phyloP scores from a whole-genome alignment of 53 echinoderm and acorn worm species.

The Pentamera pediparva region DNA sequence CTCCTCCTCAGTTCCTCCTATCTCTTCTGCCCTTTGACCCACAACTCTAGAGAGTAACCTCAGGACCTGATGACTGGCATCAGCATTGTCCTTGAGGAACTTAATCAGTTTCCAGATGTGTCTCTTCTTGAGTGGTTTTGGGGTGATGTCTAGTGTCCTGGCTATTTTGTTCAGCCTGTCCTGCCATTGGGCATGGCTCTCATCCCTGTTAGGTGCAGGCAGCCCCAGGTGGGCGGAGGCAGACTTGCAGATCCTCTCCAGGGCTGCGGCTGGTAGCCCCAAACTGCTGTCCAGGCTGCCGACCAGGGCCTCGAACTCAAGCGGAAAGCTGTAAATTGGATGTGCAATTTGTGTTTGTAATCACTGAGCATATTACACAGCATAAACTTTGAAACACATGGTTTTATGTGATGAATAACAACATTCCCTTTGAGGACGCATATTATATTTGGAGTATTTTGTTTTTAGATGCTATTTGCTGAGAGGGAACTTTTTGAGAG shows the following conservation, averaged over 20 bases:
- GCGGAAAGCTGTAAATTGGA: slow-evolving; percentile 52
- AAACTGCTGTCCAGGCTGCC: slow-evolving; percentile 42
- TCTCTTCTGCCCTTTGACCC: not conserved
- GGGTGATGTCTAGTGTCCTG: slow-evolving; percentile 35
- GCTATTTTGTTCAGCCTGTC: slow-evolving; percentile 36
- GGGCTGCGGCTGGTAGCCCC: slow-evolving; percentile 38
- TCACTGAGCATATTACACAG: too few relatives aligned
- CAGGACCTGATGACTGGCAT: not conserved
- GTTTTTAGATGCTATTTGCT: too few relatives aligned
- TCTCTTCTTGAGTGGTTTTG: not conserved
- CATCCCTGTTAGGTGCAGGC: slow-evolving; percentile 61
- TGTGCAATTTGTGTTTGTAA: too few relatives aligned
- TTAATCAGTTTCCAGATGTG: slow-evolving; percentile 6
- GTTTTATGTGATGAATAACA: too few relatives aligned
- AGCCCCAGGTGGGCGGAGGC: slow-evolving; percentile 36
- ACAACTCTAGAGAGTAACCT: not conserved
- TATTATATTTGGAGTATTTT: too few relatives aligned
- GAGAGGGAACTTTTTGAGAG: too few relatives aligned
- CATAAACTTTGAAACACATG: too few relatives aligned
- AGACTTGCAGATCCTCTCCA: slow-evolving; percentile 40
- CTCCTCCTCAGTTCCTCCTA: not conserved
- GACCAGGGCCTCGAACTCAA: slow-evolving; percentile 36
- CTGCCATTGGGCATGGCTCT: slow-evolving; percentile 32
- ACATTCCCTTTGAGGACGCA: too few relatives aligned
- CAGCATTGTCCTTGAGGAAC: not conserved